phyloP scores from a whole-genome alignment of 2,888 invertebrate species.

The Aspidapion aeneum region DNA sequence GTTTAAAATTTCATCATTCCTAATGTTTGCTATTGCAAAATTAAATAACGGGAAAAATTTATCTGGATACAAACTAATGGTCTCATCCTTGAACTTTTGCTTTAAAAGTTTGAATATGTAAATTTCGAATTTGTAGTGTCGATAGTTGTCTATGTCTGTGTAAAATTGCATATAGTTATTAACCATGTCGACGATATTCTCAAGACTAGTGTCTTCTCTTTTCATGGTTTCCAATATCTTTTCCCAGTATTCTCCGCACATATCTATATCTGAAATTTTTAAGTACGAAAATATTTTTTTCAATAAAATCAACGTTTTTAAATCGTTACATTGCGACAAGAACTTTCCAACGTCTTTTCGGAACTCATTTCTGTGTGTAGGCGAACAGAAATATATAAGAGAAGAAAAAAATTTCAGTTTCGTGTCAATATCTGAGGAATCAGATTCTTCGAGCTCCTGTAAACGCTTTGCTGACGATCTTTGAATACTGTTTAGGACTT shows the following conservation, averaged over 20 bases:
- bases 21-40: slow-evolving; percentile 50
- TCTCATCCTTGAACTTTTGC: slow-evolving; percentile 39
- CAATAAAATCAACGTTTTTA: slow-evolving; percentile 40
- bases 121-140: slow-evolving; percentile 50
- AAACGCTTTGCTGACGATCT: slow-evolving; percentile 44
- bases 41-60: slow-evolving; percentile 46
- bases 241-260: slow-evolving; percentile 52
- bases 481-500: slow-evolving; percentile 46
- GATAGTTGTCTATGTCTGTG: slow-evolving; percentile 52
- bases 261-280: slow-evolving; percentile 48
- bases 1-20: slow-evolving; percentile 39
- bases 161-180: slow-evolving; percentile 55
- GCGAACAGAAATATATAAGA: slow-evolving; percentile 47
- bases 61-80: slow-evolving; percentile 43
- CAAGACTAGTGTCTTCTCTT: slow-evolving; percentile 31
- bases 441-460: slow-evolving; percentile 38
- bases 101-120: slow-evolving; percentile 44
- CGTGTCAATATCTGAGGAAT: slow-evolving; percentile 24
- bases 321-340: slow-evolving; percentile 37
- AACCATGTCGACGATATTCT: slow-evolving; percentile 46
- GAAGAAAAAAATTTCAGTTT: slow-evolving; percentile 46
- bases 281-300: slow-evolving; percentile 49
- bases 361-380: slow-evolving; percentile 46
- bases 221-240: slow-evolving; percentile 43
- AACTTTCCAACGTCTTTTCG: slow-evolving; percentile 42